Conservation (phyloP, 1,140 invertebrate species). For the Leptinotarsa undecemlineata region DNA sequence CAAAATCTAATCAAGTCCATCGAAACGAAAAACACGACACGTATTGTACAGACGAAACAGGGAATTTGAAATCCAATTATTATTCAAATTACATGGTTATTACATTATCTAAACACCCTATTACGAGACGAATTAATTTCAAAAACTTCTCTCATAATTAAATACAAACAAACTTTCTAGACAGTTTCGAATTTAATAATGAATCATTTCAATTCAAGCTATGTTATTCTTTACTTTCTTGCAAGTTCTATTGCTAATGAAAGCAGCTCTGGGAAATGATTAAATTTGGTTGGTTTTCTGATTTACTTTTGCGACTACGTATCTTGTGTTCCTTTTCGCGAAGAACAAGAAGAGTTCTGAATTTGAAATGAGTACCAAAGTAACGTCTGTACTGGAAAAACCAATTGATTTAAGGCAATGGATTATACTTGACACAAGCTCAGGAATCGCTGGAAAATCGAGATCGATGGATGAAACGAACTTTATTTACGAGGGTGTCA, state of each 20-base stretch:
- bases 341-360: background rate
- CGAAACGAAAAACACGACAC: background rate
- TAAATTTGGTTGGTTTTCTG: slow-evolving; percentile 44
- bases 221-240: slow-evolving; percentile 38
- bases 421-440: slow-evolving; percentile 21
- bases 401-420: slow-evolving; percentile 24
- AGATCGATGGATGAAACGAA: slow-evolving; percentile 19
- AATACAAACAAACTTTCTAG: slow-evolving; percentile 35
- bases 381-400: slow-evolving; percentile 17
- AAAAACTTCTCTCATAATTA: slow-evolving; percentile 33
- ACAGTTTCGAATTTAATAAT: slow-evolving; percentile 36
- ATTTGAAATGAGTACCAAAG: background rate
- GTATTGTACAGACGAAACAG: slow-evolving; percentile 9
- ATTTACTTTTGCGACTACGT: slow-evolving; percentile 17
- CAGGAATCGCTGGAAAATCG: slow-evolving; percentile 15
- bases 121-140: slow-evolving; percentile 34
- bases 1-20: background rate
- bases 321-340: slow-evolving; percentile 18
- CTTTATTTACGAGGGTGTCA: background rate
- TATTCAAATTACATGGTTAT: slow-evolving; percentile 32
- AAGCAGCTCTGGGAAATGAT: slow-evolving; percentile 43
- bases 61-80: slow-evolving; percentile 30
- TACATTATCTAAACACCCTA: slow-evolving; percentile 30
- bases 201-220: slow-evolving; percentile 27
- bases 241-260: slow-evolving; percentile 45